These are phyloP conservation scores for Zaprionus taronus DNA, from an alignment of 1,140 invertebrate species.

Conservation along the genomic window DNA sequence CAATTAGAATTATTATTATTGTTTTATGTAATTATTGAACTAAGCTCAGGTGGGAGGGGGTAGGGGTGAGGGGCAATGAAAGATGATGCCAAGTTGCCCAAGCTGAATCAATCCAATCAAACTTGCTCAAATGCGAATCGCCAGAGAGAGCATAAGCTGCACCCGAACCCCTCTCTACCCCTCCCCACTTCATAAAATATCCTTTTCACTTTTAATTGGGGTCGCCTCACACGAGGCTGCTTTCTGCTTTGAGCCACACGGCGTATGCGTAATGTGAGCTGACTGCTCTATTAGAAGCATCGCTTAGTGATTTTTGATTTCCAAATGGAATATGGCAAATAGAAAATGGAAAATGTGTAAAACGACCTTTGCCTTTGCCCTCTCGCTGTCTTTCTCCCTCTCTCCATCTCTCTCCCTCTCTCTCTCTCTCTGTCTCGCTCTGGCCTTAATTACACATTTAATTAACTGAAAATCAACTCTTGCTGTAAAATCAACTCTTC, in stretches of 20 bases:
- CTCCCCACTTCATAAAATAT: background rate
- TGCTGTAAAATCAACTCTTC: constrained; percentile 1
- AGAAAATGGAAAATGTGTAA: background rate
- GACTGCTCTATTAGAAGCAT: background rate
- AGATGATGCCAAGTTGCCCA: background rate
- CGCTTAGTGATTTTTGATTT: constrained; percentile 2
- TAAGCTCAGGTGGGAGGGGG: background rate
- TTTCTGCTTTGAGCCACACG: background rate
- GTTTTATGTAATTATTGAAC: constrained; percentile 12
- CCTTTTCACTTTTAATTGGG: constrained; percentile 1
- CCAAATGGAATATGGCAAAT: background rate
- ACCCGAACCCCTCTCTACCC: too few species aligned
- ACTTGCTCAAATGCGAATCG: background rate
- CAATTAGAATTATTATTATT: constrained; percentile 17
- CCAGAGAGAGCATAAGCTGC: too few species aligned
- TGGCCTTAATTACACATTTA: constrained; percentile 67
- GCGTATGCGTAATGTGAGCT: constrained; percentile 26
- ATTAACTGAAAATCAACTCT: constrained; percentile 74
- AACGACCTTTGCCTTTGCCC: background rate
- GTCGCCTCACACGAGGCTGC: background rate
- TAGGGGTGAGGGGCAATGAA: background rate
- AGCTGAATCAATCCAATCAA: constrained; percentile 3
- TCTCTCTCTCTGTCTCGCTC: background rate
- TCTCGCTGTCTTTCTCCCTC: background rate
- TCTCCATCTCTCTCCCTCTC: background rate